Conservation (phyloP, 30 jellyfish, hydroid and myxozoan species). For the Aurelia aurita complex sp. Pacific region DNA sequence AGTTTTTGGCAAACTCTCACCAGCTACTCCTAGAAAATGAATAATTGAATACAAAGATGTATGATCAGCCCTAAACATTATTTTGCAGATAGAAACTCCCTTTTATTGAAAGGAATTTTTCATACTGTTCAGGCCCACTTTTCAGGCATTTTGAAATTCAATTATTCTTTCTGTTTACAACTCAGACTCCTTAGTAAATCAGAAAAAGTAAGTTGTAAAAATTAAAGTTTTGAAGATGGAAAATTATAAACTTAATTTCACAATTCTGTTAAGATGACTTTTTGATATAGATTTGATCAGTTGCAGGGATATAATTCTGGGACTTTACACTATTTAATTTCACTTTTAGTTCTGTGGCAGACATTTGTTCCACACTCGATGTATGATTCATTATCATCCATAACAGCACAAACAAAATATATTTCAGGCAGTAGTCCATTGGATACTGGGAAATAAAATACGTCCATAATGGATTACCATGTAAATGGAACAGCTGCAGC, state of each 20-base stretch:
- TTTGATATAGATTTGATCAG: no score
- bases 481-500: conserved; percentile 83
- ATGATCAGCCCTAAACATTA: neutral
- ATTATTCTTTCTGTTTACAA: neutral
- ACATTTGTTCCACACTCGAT: no score
- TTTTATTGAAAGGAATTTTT: neutral
- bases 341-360: no score
- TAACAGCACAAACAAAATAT: no score
- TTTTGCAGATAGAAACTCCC: neutral
- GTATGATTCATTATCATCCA: no score
- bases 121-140: neutral
- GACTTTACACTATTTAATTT: no score
- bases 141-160: neutral
- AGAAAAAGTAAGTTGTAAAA: no score
- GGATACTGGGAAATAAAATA: neutral
- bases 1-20: neutral
- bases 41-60: neutral
- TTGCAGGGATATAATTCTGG: no score
- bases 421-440: neutral
- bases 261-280: no score
- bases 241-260: no score
- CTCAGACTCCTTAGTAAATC: no score
- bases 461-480: conserved; percentile 44
- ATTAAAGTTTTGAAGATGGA: no score
- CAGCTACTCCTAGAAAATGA: neutral